These are phyloP conservation scores for Epizoanthus rinbou DNA, from an alignment of 92 coral and sea anemone genomes.

Conservation along the genomic window DNA sequence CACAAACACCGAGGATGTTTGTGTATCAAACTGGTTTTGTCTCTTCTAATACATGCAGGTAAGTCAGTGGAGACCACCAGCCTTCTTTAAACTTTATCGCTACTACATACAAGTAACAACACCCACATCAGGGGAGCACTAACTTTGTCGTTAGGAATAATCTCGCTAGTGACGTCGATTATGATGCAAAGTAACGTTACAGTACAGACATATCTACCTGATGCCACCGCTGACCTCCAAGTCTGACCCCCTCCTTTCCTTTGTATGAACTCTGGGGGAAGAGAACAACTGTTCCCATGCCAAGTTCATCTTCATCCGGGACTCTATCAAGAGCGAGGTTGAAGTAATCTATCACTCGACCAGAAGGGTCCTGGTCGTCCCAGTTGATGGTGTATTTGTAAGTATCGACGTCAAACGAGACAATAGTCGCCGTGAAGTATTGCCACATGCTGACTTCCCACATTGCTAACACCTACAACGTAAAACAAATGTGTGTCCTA, in stretches of 20 bases:
- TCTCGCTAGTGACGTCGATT: too few relatives aligned
- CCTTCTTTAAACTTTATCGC: too few relatives aligned
- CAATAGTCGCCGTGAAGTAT: constrained; percentile 92
- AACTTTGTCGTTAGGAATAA: neutral
- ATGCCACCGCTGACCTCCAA: constrained; percentile 87
- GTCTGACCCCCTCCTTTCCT: constrained; percentile 87
- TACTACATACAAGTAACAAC: too few relatives aligned
- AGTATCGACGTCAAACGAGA: constrained; percentile 59
- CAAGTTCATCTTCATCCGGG: constrained; percentile 90
- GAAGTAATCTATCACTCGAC: constrained; percentile 79
- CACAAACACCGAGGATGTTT: too few relatives aligned
- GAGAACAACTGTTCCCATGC: constrained; percentile 82
- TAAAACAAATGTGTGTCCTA: neutral
- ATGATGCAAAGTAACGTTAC: too few relatives aligned
- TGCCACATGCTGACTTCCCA: constrained; percentile 86
- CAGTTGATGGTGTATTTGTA: constrained; percentile 80
- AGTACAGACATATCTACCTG: constrained; percentile 52
- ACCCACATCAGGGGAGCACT: too few relatives aligned
- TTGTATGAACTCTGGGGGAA: constrained; percentile 87
- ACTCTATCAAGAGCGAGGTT: constrained; percentile 90
- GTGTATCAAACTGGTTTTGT: too few relatives aligned
- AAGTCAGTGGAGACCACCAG: too few relatives aligned
- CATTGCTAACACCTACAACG: constrained; percentile 79
- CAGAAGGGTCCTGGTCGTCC: constrained; percentile 95
- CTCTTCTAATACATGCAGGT: too few relatives aligned